phyloP scores from a whole-genome alignment of 2,888 invertebrate species.

The Eulithis prunata region DNA sequence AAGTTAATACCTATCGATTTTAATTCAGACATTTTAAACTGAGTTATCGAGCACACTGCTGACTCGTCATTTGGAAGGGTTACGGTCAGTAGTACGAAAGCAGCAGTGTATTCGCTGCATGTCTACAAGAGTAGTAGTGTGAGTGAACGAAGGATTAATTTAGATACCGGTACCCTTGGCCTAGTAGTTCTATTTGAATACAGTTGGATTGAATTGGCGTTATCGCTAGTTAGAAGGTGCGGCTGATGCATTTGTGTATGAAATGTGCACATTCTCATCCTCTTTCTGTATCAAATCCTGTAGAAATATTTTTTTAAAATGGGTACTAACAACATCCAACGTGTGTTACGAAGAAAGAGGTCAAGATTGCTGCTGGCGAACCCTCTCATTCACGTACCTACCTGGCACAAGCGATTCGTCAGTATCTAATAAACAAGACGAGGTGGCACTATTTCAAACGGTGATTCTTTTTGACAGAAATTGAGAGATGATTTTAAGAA shows the following conservation, averaged over 20 bases:
- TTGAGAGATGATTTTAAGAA: too few species aligned
- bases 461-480: too few species aligned
- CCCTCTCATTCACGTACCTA: too few species aligned
- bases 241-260: slow-evolving; percentile 12
- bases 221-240: slow-evolving; percentile 10
- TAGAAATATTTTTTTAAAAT: too few species aligned
- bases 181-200: slow-evolving; percentile 17
- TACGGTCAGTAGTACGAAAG: neutral
- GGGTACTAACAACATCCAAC: too few species aligned
- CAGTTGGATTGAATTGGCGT: slow-evolving; percentile 4
- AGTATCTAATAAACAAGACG: too few species aligned
- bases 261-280: neutral
- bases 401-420: too few species aligned
- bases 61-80: neutral
- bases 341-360: too few species aligned
- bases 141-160: neutral
- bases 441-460: too few species aligned
- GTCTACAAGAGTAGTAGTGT: neutral
- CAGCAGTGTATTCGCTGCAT: slow-evolving; percentile 1
- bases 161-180: slow-evolving; percentile 31
- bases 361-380: too few species aligned
- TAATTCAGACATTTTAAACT: slow-evolving; percentile 9
- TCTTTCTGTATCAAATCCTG: neutral
- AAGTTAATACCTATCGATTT: slow-evolving; percentile 55
- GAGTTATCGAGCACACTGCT: slow-evolving; percentile 4